Conservation (phyloP, 37 sponge, comb jelly and placozoan species). For the Cliona cf. orientalis region DNA sequence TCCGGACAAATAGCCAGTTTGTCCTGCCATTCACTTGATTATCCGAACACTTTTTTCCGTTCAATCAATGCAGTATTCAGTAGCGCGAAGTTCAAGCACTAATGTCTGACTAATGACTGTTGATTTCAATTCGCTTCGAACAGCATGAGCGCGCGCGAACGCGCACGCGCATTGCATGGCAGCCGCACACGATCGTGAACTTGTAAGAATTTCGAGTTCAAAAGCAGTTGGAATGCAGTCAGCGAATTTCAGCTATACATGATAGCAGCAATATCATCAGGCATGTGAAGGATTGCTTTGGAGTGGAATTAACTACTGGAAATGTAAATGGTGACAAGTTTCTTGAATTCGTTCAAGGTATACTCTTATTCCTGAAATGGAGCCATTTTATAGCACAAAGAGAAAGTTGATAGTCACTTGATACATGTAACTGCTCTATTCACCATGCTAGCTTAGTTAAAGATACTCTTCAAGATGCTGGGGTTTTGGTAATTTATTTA, state of each 20-base stretch:
- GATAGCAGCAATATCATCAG: conserved; percentile 49
- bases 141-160: too few species aligned
- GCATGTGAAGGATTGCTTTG: conserved; percentile 38
- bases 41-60: too few species aligned
- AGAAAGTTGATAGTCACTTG: conserved; percentile 36
- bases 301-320: conserved; percentile 31
- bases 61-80: too few species aligned
- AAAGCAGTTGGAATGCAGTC: too few species aligned
- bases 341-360: conserved; percentile 42
- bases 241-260: conserved; percentile 45
- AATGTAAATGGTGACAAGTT: conserved; percentile 52
- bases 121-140: too few species aligned
- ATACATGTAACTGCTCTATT: conserved; percentile 53
- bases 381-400: conserved; percentile 36
- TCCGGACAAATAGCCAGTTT: too few species aligned
- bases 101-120: too few species aligned
- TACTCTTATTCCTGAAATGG: conserved; percentile 59
- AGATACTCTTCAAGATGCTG: conserved; percentile 11
- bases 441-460: conserved; percentile 39
- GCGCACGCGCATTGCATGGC: too few species aligned
- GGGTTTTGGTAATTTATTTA: conserved; percentile 26
- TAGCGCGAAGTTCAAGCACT: too few species aligned
- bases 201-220: too few species aligned
- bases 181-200: too few species aligned
- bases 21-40: too few species aligned